A percentile compares a stretch with the other conserved stretches of the same genome.
Conservation (phyloP, 2,797 vertebrate species). For the Coreius guichenoti region DNA sequence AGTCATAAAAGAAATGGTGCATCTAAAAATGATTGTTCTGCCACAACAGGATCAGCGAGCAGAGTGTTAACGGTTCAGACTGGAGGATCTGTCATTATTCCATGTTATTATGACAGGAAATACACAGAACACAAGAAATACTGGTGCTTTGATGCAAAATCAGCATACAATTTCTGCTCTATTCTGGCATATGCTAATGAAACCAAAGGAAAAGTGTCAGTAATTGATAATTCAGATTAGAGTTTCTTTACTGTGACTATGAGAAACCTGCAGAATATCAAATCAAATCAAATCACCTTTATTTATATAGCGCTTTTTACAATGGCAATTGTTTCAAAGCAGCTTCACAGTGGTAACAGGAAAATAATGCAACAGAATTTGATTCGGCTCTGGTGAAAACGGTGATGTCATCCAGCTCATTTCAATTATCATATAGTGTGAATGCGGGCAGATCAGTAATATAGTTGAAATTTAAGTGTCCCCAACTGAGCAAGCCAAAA, state of each 20-base stretch:
- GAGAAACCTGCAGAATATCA: conserved; percentile 51
- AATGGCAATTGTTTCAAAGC: too few species aligned
- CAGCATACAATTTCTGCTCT: conserved; percentile 36
- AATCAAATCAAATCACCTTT: too few species aligned
- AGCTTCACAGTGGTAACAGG: too few species aligned
- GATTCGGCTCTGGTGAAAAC: too few species aligned
- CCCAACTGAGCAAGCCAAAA: too few species aligned
- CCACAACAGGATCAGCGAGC: conserved; percentile 53
- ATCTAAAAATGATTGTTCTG: neutral
- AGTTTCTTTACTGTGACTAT: conserved; percentile 45
- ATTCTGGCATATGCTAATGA: conserved; percentile 50
- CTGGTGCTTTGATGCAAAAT: neutral
- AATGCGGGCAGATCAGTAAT: too few species aligned
- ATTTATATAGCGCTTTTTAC: too few species aligned
- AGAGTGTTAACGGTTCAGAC: conserved; percentile 27
- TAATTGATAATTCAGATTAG: conserved; percentile 54
- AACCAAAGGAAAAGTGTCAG: conserved; percentile 19
- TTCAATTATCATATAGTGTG: too few species aligned
- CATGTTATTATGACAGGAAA: conserved; percentile 40
- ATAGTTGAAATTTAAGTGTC: too few species aligned
- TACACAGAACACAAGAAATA: conserved; percentile 58
- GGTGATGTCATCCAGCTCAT: too few species aligned
- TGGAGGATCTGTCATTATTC: conserved; percentile 55
- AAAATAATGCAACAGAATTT: too few species aligned
- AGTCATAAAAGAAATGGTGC: neutral